Base-by-base conservation (phyloP, 2,113 vertebrate species). In the Synchiropus splendidus region DNA sequence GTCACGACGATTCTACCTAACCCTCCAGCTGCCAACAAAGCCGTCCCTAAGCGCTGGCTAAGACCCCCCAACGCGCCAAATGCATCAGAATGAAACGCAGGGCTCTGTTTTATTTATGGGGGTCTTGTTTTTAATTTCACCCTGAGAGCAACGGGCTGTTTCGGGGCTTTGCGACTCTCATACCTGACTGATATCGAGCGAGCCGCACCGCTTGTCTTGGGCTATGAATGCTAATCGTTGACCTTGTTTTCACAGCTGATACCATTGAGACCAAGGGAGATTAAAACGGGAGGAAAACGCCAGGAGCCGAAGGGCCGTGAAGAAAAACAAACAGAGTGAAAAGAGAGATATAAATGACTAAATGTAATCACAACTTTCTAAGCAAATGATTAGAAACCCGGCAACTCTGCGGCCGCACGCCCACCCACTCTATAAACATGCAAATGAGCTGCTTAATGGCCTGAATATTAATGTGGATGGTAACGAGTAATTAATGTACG, bases 51-150 rank as follows among this genome's bases (percentile, higher is more conserved):
- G 67, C 44, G 0, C 45, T 49, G 36, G 32, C 55, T 69, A 67
- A 61, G 54, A 48, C 54, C 54, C 51, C 58, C 41, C 43, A 3
- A 21, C 42, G 50, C 4, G 34, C 14, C 58, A 52, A 62, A 71
- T 60, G 63, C 36, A 35, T 43, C 57, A 46, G 15, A 47, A 35
- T 34, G 18, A 45, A 44, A 16, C 14, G 12, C 31, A 13, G 9
- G 51, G 61, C 59, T 65, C 55, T 69, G 54, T 57, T 79, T 75
- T 77, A 79, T 79, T 81, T 79, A 72, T 71, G 57, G 62, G 57
- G 69, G 71, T 77, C 75, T 77, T 64, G 72, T 64, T 75, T 74
- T 74, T 75, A 75, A 75, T 78, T 70, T 61, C 70, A 70, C 60
- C 70, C 58, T 39, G 9, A 39, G 53, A 32, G 45, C 4, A 32